A percentile compares a stretch with the other conserved stretches of the same genome.
Conservation (phyloP, 2,113 vertebrate species). For the Bubo bubo region DNA sequence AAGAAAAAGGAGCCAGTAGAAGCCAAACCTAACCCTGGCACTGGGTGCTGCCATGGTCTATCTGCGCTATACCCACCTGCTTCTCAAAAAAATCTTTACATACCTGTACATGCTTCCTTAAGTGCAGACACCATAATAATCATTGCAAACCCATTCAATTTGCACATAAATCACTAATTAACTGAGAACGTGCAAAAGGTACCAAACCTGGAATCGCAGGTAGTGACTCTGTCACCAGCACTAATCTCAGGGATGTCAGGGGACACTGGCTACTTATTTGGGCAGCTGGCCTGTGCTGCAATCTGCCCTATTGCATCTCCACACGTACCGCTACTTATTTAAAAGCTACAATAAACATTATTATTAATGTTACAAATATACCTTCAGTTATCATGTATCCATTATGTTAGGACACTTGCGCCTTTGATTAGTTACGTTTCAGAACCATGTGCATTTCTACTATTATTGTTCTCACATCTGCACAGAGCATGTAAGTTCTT, state of each 20-base stretch:
- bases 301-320: background rate
- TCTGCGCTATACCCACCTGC: background rate
- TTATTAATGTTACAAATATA: background rate
- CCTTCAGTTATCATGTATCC: background rate
- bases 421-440: background rate
- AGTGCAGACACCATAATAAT: background rate
- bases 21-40: background rate
- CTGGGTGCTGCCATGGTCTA: background rate
- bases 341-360: background rate
- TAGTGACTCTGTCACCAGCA: background rate
- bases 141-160: background rate
- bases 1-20: constrained; percentile 23
- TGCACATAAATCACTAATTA: background rate
- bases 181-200: background rate
- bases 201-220: background rate
- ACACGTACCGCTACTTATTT: accelerated
- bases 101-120: background rate
- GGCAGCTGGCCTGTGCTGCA: background rate
- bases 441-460: background rate
- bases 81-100: constrained; percentile 18
- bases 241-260: background rate
- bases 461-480: background rate
- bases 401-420: background rate
- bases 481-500: background rate
- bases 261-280: background rate